Base-by-base conservation (phyloP, 2,888 invertebrate genomes). In the Scaptomyza tumidula region DNA sequence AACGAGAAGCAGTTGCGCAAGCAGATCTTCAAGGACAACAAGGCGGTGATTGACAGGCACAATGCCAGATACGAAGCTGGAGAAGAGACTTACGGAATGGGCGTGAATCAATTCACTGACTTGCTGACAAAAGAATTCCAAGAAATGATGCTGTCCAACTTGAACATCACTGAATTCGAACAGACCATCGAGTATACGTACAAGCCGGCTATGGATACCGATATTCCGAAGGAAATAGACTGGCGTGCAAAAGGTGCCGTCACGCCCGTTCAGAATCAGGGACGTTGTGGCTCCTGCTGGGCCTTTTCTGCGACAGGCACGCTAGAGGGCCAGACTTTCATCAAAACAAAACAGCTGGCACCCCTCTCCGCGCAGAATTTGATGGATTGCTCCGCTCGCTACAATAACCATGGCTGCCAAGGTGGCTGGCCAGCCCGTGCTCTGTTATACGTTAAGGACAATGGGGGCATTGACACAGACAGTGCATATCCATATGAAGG, bases 331-430 rank as follows among this genome's bases (percentile, higher is more conserved):
- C 46, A 37, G 1, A 29, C 46, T 10, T 56, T 48, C 1, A 52
- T 52, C 10, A 53, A 63, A 11, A 46, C 16, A 3, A 29, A 6
- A 2, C 16, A 37, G 27, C 7, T 48, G 52, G 31, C 63, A 1
- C 10, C 24, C 3, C 63, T 67, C 1, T 67, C 67, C 0, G 63
- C 53, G 19, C 63, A 67, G 37, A 57, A 67, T 39, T 31, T 67
- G 37, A 0, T 67, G 19, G 67, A 63, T 35, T 67, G 74, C 48
- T 46, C 69, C 0, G 6, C 2, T 6, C 97, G 97, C 91, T 97
- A 94, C 91, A 97, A 98, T 19, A 98, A 98, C 92, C 98, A 98
- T 92, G 98, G 98, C 0, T 98, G 98, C 91, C 98, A 98, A 90
- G 98, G 98, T 2, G 98, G 98, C 9, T 98, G 98, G 94, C 96